Evolutionary conservation across 2,797 vertebrate genomes (phyloP).

Genomic region (Mus caroli): DNA sequence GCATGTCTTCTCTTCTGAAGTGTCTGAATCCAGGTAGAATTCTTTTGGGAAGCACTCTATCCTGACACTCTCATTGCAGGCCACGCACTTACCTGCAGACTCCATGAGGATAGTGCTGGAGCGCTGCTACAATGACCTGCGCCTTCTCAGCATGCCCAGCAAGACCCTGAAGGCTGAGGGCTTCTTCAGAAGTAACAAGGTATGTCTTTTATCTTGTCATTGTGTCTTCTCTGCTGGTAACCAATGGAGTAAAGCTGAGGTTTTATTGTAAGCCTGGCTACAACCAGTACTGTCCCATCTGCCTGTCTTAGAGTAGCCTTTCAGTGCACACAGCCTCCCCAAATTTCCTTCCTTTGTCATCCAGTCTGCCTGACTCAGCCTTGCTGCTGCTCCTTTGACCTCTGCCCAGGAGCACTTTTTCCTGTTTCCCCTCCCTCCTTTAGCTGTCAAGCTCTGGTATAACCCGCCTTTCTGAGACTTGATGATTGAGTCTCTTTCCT

Average conservation of each 20-base stretch:
- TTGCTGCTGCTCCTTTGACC: not conserved
- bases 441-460: slow-evolving; percentile 38
- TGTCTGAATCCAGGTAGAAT: slow-evolving; percentile 39
- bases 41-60: slow-evolving; percentile 44
- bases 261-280: not conserved
- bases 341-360: not conserved
- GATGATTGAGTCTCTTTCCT: not conserved
- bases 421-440: not conserved
- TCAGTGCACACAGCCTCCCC: not conserved
- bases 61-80: slow-evolving; percentile 86
- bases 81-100: slow-evolving; percentile 93
- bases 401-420: slow-evolving; percentile 25
- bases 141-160: slow-evolving; percentile 95
- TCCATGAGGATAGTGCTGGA: slow-evolving; percentile 98
- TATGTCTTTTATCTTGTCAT: slow-evolving; percentile 74
- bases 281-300: not conserved
- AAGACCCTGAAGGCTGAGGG: slow-evolving; percentile 99
- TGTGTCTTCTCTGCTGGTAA: slow-evolving; percentile 1
- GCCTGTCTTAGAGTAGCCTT: not conserved
- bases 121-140: slow-evolving; percentile 98
- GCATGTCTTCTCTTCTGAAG: slow-evolving; percentile 17
- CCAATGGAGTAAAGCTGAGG: slow-evolving; percentile 43
- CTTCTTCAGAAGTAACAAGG: slow-evolving; percentile 99
- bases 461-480: not conserved
- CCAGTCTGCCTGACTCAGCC: not conserved